Conservation (phyloP, 2,113 vertebrate species). For the Haemorhous mexicanus region DNA sequence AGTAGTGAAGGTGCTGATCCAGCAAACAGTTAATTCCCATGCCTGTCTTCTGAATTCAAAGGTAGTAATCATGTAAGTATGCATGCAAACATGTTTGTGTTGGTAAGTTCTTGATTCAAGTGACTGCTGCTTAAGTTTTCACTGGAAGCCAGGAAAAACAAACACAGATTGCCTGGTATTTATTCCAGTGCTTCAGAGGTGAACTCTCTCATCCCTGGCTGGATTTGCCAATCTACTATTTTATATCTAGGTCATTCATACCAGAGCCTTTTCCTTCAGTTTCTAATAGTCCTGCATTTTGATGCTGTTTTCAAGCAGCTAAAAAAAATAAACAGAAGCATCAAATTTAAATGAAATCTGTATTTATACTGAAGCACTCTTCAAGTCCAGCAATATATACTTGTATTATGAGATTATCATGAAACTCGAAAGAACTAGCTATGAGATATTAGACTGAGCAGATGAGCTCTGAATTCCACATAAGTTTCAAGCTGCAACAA, state of each 20-base stretch:
- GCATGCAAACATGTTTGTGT: not conserved
- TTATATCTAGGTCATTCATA: not conserved
- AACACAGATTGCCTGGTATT: not conserved
- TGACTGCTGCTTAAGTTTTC: not conserved
- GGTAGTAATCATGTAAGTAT: conserved; percentile 5
- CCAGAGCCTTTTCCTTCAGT: not conserved
- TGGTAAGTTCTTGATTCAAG: conserved; percentile 4
- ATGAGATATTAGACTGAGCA: not conserved
- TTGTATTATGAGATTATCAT: not conserved
- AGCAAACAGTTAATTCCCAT: conserved; percentile 27
- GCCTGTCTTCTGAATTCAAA: not conserved
- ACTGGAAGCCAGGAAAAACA: conserved; percentile 36
- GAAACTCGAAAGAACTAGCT: not conserved
- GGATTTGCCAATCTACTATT: not conserved
- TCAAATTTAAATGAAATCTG: not conserved
- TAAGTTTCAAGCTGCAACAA: not conserved
- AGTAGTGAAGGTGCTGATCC: not conserved
- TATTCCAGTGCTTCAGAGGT: not conserved
- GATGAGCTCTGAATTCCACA: not conserved
- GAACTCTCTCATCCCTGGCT: not conserved
- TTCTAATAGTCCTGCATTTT: not conserved
- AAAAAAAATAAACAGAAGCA: not conserved
- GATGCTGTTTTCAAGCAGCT: not conserved
- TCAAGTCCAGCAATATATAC: not conserved
- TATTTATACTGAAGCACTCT: not conserved